Conservation (phyloP, 2,113 vertebrate genomes). For the Ancistrus triradiatus region DNA sequence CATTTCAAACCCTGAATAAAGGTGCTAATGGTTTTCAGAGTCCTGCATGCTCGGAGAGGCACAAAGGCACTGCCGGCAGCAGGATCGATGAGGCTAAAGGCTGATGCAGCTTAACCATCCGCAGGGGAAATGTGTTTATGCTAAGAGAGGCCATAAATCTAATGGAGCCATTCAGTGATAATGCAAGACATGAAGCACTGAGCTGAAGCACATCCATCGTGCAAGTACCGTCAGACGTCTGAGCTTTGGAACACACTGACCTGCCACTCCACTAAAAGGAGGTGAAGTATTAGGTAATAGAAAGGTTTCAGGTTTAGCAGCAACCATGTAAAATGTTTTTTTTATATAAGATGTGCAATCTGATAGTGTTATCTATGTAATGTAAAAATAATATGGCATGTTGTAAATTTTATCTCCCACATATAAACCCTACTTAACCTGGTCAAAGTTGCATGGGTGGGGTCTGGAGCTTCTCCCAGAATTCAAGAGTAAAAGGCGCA, state of each 20-base stretch:
- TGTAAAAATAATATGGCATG: conserved; percentile 1
- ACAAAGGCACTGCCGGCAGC: conserved; percentile 1
- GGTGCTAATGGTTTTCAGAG: conserved; percentile 47
- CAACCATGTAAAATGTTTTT: conserved; percentile 15
- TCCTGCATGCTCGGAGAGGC: neutral
- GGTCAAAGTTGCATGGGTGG: too few relatives aligned
- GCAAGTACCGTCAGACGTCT: conserved; percentile 27
- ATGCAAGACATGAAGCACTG: conserved; percentile 18
- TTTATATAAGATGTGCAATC: neutral
- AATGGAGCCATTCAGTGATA: conserved; percentile 24
- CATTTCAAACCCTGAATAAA: conserved; percentile 49
- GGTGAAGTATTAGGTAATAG: conserved; percentile 20
- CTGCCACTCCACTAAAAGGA: neutral
- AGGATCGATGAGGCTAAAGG: conserved; percentile 23
- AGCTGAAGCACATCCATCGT: conserved; percentile 26
- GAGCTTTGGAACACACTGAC: conserved; percentile 17
- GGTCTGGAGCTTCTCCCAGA: too few relatives aligned
- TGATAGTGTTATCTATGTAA: conserved; percentile 12
- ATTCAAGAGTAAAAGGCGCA: too few relatives aligned
- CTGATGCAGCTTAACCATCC: conserved; percentile 31
- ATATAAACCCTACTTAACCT: too few relatives aligned
- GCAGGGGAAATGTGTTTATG: conserved; percentile 27
- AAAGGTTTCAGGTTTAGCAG: conserved; percentile 29
- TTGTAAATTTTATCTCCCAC: too few relatives aligned
- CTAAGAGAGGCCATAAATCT: conserved; percentile 32